Conservation (phyloP, 2,797 vertebrate genomes). For the Acridotheres tristis region DNA sequence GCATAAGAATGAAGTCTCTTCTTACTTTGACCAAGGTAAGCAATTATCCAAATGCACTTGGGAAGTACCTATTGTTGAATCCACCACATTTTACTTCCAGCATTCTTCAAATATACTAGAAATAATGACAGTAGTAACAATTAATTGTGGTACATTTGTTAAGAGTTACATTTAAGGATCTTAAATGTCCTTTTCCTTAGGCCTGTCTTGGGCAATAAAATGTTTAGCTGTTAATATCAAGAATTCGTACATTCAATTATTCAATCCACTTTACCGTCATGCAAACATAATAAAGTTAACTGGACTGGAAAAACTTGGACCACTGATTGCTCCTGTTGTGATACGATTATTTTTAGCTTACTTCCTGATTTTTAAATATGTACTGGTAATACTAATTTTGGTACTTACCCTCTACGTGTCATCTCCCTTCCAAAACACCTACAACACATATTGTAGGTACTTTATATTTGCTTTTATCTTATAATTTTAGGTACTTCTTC, state of each 20-base stretch:
- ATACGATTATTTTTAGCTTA: conserved; percentile 23
- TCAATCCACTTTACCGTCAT: background rate
- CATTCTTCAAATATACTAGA: background rate
- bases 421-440: background rate
- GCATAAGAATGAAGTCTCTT: background rate
- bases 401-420: background rate
- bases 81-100: background rate
- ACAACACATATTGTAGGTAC: background rate
- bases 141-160: background rate
- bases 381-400: background rate
- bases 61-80: background rate
- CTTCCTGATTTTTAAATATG: conserved; percentile 51
- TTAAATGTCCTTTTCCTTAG: background rate
- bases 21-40: background rate
- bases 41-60: background rate
- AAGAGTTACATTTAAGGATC: background rate
- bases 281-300: background rate
- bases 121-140: background rate
- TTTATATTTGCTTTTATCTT: background rate
- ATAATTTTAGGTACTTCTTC: background rate
- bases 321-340: background rate
- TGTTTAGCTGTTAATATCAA: background rate
- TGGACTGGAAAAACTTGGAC: background rate
- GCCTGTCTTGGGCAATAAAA: background rate
- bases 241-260: background rate